These are phyloP conservation scores for Eospalax fontanierii DNA, from an alignment of 2,797 vertebrate species.

Conservation along the genomic window DNA sequence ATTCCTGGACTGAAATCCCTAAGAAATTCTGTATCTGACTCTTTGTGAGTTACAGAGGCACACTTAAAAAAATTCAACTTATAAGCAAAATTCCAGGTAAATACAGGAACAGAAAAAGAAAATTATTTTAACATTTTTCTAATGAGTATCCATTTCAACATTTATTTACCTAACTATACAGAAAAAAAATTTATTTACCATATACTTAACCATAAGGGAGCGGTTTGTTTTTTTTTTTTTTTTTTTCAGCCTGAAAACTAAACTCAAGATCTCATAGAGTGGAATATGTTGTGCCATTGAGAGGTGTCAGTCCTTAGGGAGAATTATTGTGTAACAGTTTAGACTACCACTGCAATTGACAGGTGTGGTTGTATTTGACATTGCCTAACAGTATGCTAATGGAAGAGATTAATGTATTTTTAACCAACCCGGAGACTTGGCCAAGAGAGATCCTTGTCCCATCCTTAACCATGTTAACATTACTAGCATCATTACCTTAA, in stretches of 20 bases:
- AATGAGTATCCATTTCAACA: not conserved
- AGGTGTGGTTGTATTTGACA: not conserved
- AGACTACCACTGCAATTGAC: not conserved
- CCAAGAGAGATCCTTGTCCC: not conserved
- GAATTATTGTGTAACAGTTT: not conserved
- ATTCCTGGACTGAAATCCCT: not conserved
- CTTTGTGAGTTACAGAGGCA: not conserved
- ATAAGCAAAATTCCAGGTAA: not conserved
- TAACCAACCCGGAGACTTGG: not conserved
- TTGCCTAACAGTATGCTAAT: not conserved
- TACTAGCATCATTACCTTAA: not conserved
- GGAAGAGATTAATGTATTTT: not conserved
- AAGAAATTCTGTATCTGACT: not conserved
- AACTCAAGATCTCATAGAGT: not conserved
- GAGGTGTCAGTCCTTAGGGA: not conserved
- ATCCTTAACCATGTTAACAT: not conserved
- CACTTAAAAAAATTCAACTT: not conserved
- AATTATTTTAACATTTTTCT: not conserved
- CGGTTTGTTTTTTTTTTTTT: too few relatives aligned
- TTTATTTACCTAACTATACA: not conserved
- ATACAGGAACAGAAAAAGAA: not conserved
- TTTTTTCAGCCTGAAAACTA: not conserved
- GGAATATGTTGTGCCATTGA: not conserved
- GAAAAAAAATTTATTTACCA: conserved; percentile 15
- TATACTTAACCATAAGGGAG: not conserved